phyloP scores from a whole-genome alignment of 2,797 vertebrate genomes.

The Falco novaeseelandiae region DNA sequence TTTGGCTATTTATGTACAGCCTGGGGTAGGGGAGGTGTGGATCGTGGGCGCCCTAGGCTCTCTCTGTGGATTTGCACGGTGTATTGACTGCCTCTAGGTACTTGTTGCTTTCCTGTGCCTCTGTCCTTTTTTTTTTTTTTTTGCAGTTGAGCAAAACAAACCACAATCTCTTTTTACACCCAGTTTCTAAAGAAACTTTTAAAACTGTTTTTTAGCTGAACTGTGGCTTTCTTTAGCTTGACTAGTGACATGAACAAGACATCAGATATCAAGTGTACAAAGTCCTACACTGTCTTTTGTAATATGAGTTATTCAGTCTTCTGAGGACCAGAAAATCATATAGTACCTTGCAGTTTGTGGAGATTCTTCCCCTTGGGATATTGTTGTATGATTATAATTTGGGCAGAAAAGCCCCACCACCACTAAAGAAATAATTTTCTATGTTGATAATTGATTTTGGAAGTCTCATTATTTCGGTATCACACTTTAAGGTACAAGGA shows the following conservation, averaged over 20 bases:
- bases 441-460: background rate
- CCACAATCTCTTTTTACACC: background rate
- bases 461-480: background rate
- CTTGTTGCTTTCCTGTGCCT: background rate
- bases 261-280: background rate
- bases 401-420: background rate
- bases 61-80: background rate
- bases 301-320: background rate
- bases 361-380: background rate
- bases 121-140: background rate
- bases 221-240: background rate
- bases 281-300: background rate
- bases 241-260: background rate
- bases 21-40: rapidly evolving
- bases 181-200: slow-evolving; percentile 20
- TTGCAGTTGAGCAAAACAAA: background rate
- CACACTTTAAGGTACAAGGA: background rate
- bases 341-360: background rate
- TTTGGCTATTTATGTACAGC: background rate
- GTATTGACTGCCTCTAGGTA: background rate
- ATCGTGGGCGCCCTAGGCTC: background rate
- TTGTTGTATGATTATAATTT: background rate
- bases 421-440: background rate
- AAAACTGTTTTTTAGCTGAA: background rate
- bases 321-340: background rate